These are phyloP conservation scores for Venturia canescens DNA, from an alignment of 1,140 invertebrate species.

Conservation along the genomic window DNA sequence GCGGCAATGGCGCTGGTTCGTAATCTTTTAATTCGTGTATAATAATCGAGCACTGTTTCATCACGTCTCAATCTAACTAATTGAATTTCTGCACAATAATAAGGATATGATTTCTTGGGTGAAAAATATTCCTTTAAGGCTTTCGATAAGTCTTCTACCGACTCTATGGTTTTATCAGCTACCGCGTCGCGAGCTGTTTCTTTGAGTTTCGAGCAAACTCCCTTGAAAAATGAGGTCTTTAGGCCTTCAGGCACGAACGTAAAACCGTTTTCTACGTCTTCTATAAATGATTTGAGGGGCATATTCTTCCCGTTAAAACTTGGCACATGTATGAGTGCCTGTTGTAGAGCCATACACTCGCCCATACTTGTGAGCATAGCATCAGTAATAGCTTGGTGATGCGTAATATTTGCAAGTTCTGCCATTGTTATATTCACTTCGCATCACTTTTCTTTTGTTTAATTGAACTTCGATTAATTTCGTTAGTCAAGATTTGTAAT, in stretches of 20 bases:
- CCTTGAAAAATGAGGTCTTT: constrained; percentile 7
- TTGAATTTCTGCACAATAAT: constrained; percentile 35
- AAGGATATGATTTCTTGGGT: neutral
- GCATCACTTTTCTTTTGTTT: too few species aligned
- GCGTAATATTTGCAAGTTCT: constrained; percentile 18
- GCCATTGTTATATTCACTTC: too few species aligned
- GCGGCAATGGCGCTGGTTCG: neutral
- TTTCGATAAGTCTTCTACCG: constrained; percentile 1
- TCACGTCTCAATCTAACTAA: constrained; percentile 11
- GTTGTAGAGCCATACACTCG: constrained; percentile 23
- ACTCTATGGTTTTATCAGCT: constrained; percentile 26
- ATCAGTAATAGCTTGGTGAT: constrained; percentile 36
- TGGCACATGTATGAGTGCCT: constrained; percentile 32
- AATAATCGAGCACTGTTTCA: constrained; percentile 2
- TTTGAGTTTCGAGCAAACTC: constrained; percentile 31
- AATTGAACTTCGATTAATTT: too few species aligned
- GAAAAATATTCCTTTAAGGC: constrained; percentile 1
- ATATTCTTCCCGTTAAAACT: constrained; percentile 40
- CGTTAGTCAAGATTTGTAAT: too few species aligned
- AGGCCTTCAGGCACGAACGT: neutral
- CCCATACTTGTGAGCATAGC: constrained; percentile 37
- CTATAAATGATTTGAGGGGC: constrained; percentile 41
- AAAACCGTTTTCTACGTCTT: constrained; percentile 21
- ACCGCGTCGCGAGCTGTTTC: constrained; percentile 37
- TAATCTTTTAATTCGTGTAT: constrained; percentile 30